A percentile compares a stretch with the other conserved stretches of the same genome.
These are phyloP conservation scores for Lipotes vexillifer DNA, from an alignment of 2,113 vertebrate species.

Conservation along the genomic window DNA sequence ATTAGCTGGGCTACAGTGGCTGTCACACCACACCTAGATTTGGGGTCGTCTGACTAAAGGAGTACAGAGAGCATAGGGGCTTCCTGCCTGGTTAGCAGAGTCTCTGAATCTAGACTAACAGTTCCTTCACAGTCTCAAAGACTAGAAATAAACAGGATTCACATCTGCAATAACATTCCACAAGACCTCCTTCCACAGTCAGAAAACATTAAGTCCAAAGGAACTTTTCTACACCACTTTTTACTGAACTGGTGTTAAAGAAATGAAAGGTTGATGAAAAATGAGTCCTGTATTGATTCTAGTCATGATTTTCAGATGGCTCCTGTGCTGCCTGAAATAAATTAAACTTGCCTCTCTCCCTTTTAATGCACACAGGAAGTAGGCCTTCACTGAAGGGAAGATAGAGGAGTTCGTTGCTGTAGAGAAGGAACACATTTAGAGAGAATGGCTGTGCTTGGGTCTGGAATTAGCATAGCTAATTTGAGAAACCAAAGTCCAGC, in stretches of 20 bases:
- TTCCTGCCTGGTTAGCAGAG: not conserved
- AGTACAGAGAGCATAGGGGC: too few species aligned
- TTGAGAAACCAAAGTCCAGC: not conserved
- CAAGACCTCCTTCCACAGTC: not conserved
- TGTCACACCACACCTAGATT: not conserved
- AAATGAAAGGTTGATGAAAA: not conserved
- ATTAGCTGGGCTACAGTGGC: fast-evolving
- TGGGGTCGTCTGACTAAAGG: not conserved
- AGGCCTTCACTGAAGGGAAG: not conserved
- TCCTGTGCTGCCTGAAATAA: not conserved
- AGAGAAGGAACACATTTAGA: not conserved
- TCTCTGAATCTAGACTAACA: not conserved
- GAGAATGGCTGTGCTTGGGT: not conserved
- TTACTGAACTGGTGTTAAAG: not conserved
- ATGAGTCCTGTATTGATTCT: not conserved
- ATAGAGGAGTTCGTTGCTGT: not conserved
- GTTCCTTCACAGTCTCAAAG: not conserved
- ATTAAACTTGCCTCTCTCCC: not conserved
- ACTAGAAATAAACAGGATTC: not conserved
- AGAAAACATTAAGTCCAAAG: not conserved
- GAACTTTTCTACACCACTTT: not conserved
- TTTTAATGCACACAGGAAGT: not conserved
- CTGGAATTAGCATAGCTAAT: not conserved
- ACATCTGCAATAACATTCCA: not conserved
- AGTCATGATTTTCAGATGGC: not conserved